phyloP scores from a whole-genome alignment of 2,113 vertebrate species.

The Limanda limanda region DNA sequence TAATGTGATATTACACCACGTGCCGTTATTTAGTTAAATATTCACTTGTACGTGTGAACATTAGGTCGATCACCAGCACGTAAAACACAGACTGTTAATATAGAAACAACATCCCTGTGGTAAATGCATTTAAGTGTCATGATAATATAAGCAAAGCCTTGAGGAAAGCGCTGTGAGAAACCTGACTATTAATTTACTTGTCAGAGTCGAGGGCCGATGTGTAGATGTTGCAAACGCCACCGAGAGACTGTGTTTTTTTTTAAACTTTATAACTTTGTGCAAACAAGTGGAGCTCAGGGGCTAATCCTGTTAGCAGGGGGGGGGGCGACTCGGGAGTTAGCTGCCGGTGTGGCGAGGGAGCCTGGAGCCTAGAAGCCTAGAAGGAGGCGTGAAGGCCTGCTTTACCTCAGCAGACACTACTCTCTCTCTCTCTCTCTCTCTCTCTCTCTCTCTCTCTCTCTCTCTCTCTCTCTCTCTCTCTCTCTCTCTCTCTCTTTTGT shows the following conservation, averaged over 20 bases:
- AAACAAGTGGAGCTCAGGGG: slow-evolving; percentile 62
- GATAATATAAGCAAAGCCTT: not conserved
- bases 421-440: no score
- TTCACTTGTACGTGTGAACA: slow-evolving; percentile 40
- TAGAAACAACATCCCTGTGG: slow-evolving; percentile 14
- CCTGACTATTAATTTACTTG: slow-evolving; percentile 62
- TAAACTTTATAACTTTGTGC: slow-evolving; percentile 66
- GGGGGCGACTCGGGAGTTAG: slow-evolving; percentile 38
- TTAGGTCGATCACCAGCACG: slow-evolving; percentile 22
- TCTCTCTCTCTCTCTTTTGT: slow-evolving; percentile 18
- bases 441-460: no score
- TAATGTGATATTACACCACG: slow-evolving; percentile 34
- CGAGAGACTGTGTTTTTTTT: slow-evolving; percentile 56
- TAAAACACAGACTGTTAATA: slow-evolving; percentile 24
- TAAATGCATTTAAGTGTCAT: slow-evolving; percentile 24
- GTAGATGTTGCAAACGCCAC: slow-evolving; percentile 53
- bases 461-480: slow-evolving; percentile 12
- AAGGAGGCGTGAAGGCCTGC: slow-evolving; percentile 17
- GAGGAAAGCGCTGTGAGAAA: slow-evolving; percentile 12
- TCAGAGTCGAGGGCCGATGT: slow-evolving; percentile 47
- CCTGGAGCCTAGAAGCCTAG: slow-evolving; percentile 38
- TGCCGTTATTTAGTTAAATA: slow-evolving; percentile 38
- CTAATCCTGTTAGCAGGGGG: slow-evolving; percentile 66
- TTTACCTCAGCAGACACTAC: slow-evolving; percentile 41
- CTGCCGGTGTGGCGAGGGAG: slow-evolving; percentile 48